Base-by-base conservation (phyloP, 2,113 vertebrate species). In the Noturus placidus region DNA sequence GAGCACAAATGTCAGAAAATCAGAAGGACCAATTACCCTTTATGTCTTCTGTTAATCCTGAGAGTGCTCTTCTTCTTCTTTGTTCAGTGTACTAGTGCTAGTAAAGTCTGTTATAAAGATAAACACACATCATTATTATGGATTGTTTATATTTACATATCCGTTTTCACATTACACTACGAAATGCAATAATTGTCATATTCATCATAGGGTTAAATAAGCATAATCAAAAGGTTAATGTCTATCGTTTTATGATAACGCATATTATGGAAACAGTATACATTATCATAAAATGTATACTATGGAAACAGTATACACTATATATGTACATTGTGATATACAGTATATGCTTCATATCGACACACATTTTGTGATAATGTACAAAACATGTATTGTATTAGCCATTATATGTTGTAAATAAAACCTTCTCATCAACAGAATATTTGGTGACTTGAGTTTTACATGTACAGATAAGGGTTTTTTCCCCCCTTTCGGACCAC, bases 321-420 rank as follows among this genome's bases (percentile, higher is more conserved):
- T 88, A 89, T 95, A 86, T 92, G 13, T 95, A 84, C 92, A 93
- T 93, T 94, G 91, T 91, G 90, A 91, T 93, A 90, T 61, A 61
- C 56, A 4, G 92, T 92, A 93, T 93, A 90, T 79, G 93, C 92
- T 94, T 94, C 91, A 92, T 93, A 90, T 92, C 93, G 92, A 91
- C 91, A 81, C 88, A 88, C 90, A 84, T 94, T 95, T 95, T 95
- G 92, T 95, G 94, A 92, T 91, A 88, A 93, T 90, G 91, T 88
- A 88, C 86, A 83, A 89, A 87, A 87, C 89, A 91, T 92, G 90
- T 90, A 91, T 91, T 92, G 92, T 93, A 90, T 93, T 91, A 89
- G 94, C 92, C 27, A 57, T 52, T 91, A 56, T 50, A 76, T 93
- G 88, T 93, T 95, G 94, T 96, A 95, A 96, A 96, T 96, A 95